phyloP scores from a whole-genome alignment of 2,797 vertebrate genomes.

The Sitta carolinensis region DNA sequence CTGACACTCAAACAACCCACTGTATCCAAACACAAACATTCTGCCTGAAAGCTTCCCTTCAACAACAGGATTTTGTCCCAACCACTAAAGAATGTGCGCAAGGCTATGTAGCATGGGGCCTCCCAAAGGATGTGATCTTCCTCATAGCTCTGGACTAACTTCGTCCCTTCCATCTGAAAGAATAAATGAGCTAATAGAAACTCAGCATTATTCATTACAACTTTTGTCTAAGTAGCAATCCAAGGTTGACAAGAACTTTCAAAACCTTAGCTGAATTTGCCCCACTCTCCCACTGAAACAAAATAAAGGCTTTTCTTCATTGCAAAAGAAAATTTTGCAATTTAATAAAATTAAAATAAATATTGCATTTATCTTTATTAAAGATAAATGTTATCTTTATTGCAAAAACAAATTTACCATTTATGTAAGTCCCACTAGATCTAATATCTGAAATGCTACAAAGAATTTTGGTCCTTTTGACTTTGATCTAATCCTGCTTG shows the following conservation, averaged over 20 bases:
- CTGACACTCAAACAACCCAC: neutral
- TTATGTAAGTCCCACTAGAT: neutral
- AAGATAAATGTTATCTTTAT: neutral
- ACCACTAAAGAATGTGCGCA: neutral
- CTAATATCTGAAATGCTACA: neutral
- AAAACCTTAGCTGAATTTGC: neutral
- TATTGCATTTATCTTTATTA: no score
- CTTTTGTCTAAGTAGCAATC: neutral
- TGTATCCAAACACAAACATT: constrained; percentile 22
- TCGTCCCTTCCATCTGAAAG: neutral
- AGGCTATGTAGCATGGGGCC: neutral
- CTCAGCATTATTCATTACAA: neutral
- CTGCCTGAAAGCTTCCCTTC: neutral
- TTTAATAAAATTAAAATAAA: no score
- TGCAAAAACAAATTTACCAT: neutral
- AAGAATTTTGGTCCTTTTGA: neutral
- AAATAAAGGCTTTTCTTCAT: neutral
- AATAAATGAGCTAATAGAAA: neutral
- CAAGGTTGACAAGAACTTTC: neutral
- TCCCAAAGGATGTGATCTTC: neutral
- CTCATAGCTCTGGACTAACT: neutral
- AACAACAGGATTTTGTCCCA: neutral
- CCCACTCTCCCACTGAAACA: neutral
- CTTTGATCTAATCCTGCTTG: neutral
- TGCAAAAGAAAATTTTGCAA: no score